Base-by-base conservation (phyloP, 2,797 vertebrate species). In the Pseudochirops cupreus region DNA sequence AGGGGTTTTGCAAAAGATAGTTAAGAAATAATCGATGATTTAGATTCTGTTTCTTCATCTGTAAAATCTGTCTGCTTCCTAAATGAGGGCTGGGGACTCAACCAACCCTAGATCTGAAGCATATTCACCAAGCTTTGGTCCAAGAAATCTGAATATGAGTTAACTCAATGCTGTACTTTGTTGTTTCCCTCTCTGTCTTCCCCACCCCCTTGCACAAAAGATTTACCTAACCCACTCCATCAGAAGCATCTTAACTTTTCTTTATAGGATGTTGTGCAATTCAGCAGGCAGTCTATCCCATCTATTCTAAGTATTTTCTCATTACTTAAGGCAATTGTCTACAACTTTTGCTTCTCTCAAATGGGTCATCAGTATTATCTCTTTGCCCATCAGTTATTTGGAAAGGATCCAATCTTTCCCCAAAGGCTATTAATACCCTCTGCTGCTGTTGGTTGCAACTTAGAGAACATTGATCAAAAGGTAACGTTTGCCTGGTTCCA, bases 351-450 rank as follows among this genome's bases (percentile, higher is more conserved):
- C 55, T 4, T 89, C 10, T 93, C 94, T 91, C 53, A 21, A 31
- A 91, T 89, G 92, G 67, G 89, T 95, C 57, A 91, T 95, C 33
- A 92, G 57, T 91, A 56, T 93, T 94, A 57, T 89, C 57, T 92
- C 56, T 26, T 24, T 31, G 33, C 90, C 87, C 95, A 91, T 74
- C 87, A 93, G 94, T 94, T 94, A 94, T 91, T 92, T 97, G 91
- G 89, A 95, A 97, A 92, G 62, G 56, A 96, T 91, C 90, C 91
- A 57, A 46, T 82, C 57, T 97, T 95, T 96, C 91, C 74, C 16
- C 92, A 92, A 97, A 94, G 92, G 95, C 50, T 58, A 94, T 95
- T 95, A 96, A 94, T 94, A 67, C 39, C 56, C 92, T 93, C n/a
- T 90, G 91, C 59, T 92, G 89, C 56, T 95, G 2, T 94, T 97